These are phyloP conservation scores for Agapornis canus DNA, from an alignment of 2,797 vertebrate genomes.

Conservation along the genomic window DNA sequence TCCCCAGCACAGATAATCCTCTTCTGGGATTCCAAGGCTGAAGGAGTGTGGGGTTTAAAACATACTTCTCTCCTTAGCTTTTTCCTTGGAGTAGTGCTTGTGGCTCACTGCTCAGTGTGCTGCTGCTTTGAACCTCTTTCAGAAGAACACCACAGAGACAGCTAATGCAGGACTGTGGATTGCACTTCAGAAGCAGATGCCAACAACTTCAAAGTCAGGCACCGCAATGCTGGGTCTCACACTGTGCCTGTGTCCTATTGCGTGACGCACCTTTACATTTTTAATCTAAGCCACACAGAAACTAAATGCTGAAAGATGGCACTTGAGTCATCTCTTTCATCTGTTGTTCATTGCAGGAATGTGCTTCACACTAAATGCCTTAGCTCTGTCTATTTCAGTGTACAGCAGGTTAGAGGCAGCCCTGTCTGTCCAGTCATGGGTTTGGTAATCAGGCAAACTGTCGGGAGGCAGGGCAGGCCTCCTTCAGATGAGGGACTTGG, in stretches of 20 bases:
- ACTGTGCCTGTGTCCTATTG: not conserved
- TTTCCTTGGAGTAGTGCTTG: not conserved
- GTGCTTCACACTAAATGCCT: not conserved
- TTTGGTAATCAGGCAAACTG: not conserved
- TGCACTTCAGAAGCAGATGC: not conserved
- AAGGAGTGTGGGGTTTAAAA: not conserved
- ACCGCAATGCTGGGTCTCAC: not conserved
- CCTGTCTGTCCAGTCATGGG: fast-evolving
- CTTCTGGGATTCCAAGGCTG: not conserved
- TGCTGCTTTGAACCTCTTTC: not conserved
- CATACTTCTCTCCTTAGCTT: not conserved
- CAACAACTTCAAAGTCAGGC: not conserved
- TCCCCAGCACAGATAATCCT: not conserved
- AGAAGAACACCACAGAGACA: not conserved
- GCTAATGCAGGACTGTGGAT: not conserved
- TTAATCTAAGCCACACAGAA: not conserved
- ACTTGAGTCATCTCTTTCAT: not conserved
- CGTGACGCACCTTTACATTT: not conserved
- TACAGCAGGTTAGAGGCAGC: fast-evolving
- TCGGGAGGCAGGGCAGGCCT: not conserved
- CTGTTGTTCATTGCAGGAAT: not conserved
- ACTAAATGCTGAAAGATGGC: not conserved
- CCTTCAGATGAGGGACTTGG: not conserved
- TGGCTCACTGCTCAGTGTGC: not conserved
- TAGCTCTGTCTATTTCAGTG: not conserved